These are phyloP conservation scores for Bombycilla garrulus DNA, from an alignment of 2,113 vertebrate species.

Conservation along the genomic window DNA sequence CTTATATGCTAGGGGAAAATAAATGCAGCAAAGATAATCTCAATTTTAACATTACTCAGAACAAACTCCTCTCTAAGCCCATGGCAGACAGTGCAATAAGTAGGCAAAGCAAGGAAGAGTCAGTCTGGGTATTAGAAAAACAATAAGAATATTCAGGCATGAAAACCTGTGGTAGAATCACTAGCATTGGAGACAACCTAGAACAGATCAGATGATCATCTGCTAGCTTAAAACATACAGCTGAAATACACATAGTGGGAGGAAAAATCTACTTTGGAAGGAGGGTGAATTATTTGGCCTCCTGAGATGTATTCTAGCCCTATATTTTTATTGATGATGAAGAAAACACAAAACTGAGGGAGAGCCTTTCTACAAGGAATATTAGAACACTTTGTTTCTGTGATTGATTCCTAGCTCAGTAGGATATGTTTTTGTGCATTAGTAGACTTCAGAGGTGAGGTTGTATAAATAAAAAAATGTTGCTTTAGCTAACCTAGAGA, in stretches of 20 bases:
- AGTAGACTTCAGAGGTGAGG: neutral
- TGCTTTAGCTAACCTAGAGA: neutral
- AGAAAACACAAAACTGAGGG: neutral
- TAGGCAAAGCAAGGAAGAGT: neutral
- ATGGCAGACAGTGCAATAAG: neutral
- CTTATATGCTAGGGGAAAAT: neutral
- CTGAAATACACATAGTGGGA: neutral
- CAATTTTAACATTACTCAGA: neutral
- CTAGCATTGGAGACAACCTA: neutral
- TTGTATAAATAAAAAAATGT: neutral
- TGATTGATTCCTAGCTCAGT: neutral
- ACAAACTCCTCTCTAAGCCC: neutral
- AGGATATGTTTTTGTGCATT: neutral
- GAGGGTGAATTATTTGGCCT: neutral
- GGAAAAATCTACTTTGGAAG: fast-evolving
- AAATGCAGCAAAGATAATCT: neutral
- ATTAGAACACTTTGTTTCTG: neutral
- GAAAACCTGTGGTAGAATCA: neutral
- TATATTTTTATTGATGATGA: neutral
- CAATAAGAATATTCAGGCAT: neutral
- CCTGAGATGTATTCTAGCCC: neutral
- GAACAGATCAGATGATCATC: neutral
- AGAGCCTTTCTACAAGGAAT: neutral
- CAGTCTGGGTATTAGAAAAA: neutral
- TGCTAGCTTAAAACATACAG: neutral